Evolutionary conservation across 2,797 vertebrate species (phyloP).

Genomic region (Sebastes trivittatus): DNA sequence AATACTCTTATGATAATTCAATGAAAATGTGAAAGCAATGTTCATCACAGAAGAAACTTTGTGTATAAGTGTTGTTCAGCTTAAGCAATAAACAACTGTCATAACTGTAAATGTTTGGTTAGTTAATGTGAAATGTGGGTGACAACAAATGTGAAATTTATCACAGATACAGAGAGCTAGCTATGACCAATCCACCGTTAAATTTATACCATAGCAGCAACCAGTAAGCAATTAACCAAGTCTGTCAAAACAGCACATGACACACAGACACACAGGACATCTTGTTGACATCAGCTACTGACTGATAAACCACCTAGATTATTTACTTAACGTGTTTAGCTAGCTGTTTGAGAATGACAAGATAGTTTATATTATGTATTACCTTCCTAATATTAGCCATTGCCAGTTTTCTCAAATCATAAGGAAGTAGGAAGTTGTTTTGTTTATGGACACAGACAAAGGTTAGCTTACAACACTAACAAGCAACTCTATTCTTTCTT

Average conservation of each 20-base stretch:
- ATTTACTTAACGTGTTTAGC: no score
- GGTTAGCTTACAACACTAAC: conserved; percentile 6
- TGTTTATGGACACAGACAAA: neutral
- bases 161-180: neutral
- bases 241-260: neutral
- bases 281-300: neutral
- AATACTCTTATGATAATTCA: neutral
- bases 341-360: neutral
- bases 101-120: neutral
- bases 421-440: neutral
- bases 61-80: no score
- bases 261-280: neutral
- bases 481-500: neutral
- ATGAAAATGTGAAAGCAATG: neutral
- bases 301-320: neutral
- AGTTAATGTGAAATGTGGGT: neutral
- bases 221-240: neutral
- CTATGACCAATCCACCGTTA: neutral
- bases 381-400: no score
- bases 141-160: neutral
- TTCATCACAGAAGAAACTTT: neutral
- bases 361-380: neutral
- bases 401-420: neutral
- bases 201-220: neutral
- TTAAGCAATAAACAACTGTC: neutral